Evolutionary conservation across 1,140 invertebrate genomes (phyloP), one percentile per base, ranked within the genome.

Genomic region (Drosophila carrolli): DNA sequence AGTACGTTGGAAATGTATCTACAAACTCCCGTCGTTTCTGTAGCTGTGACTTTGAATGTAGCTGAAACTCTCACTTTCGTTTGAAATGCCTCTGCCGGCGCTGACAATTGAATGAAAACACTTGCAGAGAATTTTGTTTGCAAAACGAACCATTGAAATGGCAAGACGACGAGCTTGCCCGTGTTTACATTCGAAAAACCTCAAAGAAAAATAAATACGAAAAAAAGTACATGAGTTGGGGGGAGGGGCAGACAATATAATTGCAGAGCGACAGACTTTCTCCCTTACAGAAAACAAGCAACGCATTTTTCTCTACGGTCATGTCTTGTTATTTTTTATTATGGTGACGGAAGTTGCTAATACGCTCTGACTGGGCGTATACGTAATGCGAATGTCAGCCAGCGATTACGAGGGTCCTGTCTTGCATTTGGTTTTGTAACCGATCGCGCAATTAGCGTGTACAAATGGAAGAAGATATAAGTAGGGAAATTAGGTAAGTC

Each of bases 101-200:
- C 71, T 77, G 82, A 73, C 83, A 86, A 88, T 80, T 83, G 80
- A 79, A 63, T 72, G 67, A 73, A 77, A 71, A 75, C 74, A 85
- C 78, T 72, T 76, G 53, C 51, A 81, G 71, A 88, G 84, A 88
- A 88, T 88, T 60, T 89, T 88, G 83, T 86, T 86, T 86, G 83
- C 77, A 47, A 78, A 79, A 82, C 75, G 88, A 88, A 82, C 83
- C 81, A 77, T 82, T 79, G 78, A 88, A 79, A 79, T 67, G 73
- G 60, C 75, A 58, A 71, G 46, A 65, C 59, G 41, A 38, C 70
- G 37, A 57, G 43, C 62, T 48, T 41, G 56, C 29, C 23, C 43
- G 43, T 82, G 76, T 85, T 84, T 83, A 80, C 81, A 56, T 73
- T 84, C 77, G 32, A 73, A 75, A 75, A 75, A 46, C 51, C 59